phyloP scores from a whole-genome alignment of 2,888 invertebrate genomes.

The Platynereis dumerilii region DNA sequence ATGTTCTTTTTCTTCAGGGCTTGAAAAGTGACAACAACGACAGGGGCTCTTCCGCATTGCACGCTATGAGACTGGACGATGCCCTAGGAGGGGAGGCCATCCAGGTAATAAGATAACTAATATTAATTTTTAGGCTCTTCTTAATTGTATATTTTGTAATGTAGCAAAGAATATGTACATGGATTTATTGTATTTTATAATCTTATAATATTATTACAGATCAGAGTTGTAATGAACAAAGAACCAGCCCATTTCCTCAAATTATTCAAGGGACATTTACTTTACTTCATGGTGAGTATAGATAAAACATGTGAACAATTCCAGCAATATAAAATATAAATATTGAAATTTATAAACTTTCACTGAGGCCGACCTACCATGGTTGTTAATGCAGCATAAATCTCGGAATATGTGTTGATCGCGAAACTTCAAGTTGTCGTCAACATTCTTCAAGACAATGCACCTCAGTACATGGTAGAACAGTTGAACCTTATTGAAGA shows the following conservation, averaged over 20 bases:
- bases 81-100: constrained; percentile 45
- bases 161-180: too few relatives aligned
- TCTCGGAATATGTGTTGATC: too few relatives aligned
- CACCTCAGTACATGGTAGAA: too few relatives aligned
- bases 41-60: constrained; percentile 71
- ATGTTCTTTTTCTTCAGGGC: constrained; percentile 68
- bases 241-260: constrained; percentile 90
- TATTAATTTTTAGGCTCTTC: background rate
- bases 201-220: constrained; percentile 59
- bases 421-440: too few relatives aligned
- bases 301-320: background rate
- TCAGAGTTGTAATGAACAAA: constrained; percentile 83
- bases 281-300: constrained; percentile 60
- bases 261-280: constrained; percentile 83
- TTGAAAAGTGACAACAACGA: constrained; percentile 76
- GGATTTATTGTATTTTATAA: too few relatives aligned
- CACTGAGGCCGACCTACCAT: too few relatives aligned
- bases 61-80: constrained; percentile 67
- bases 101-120: constrained; percentile 42
- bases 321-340: too few relatives aligned
- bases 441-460: too few relatives aligned
- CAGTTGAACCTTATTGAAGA: too few relatives aligned
- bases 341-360: too few relatives aligned
- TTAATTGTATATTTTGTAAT: background rate
- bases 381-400: too few relatives aligned